A percentile compares a stretch with the other conserved stretches of the same genome.
These are phyloP conservation scores for Tuta absoluta DNA, from an alignment of 2,888 invertebrate species.

Conservation along the genomic window DNA sequence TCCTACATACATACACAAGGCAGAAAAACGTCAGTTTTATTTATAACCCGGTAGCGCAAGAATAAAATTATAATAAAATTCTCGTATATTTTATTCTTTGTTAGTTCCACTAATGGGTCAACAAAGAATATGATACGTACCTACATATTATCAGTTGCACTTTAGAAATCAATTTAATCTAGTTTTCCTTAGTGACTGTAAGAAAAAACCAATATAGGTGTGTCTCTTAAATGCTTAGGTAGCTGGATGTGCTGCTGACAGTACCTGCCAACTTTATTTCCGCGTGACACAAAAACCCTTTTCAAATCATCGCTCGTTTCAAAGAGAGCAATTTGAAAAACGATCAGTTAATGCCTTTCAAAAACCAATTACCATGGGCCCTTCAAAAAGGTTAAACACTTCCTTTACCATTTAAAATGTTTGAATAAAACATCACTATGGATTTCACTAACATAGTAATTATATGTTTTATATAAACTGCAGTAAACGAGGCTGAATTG, in stretches of 20 bases:
- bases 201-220: too few species aligned
- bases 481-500: neutral
- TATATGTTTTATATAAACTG: too few species aligned
- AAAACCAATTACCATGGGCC: constrained; percentile 20
- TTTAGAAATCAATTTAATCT: too few species aligned
- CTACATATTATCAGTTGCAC: too few species aligned
- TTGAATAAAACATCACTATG: constrained; percentile 15
- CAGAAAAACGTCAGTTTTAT: neutral
- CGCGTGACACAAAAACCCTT: neutral
- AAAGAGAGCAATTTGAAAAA: constrained; percentile 18
- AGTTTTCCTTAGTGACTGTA: too few species aligned
- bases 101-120: too few species aligned
- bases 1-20: neutral
- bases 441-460: neutral
- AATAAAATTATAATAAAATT: neutral
- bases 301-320: constrained; percentile 1
- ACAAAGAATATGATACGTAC: too few species aligned
- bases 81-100: neutral
- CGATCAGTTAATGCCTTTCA: constrained; percentile 19
- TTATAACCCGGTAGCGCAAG: constrained; percentile 1
- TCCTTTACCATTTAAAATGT: constrained; percentile 23
- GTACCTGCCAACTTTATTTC: neutral
- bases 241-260: too few species aligned
- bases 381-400: constrained; percentile 20
- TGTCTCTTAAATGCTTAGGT: too few species aligned